Evolutionary conservation across 1,140 invertebrate genomes (phyloP).

Genomic region (Batillaria attramentaria): DNA sequence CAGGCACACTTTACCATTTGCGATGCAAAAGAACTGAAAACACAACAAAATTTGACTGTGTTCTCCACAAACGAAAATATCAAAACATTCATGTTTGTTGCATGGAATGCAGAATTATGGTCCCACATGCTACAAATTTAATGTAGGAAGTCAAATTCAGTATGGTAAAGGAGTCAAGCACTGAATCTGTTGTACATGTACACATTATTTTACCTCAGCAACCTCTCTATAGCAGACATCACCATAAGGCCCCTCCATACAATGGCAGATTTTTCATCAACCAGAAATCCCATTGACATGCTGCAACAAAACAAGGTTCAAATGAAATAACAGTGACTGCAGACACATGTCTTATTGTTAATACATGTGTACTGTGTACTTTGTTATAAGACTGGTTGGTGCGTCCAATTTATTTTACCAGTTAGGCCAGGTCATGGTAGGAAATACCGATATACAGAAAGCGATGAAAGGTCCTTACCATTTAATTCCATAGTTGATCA

Average conservation of each 20-base stretch:
- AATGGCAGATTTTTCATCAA: conserved; percentile 85
- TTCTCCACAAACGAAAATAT: too few species aligned
- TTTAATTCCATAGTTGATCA: conserved; percentile 92
- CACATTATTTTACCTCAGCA: conserved; percentile 75
- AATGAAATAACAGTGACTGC: too few species aligned
- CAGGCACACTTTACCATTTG: too few species aligned
- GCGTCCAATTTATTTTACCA: too few species aligned
- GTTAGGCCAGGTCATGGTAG: background rate
- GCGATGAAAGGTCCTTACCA: conserved; percentile 81
- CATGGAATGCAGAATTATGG: background rate
- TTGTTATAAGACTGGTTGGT: too few species aligned
- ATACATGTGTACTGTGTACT: too few species aligned
- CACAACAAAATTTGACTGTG: too few species aligned
- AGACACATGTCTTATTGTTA: too few species aligned
- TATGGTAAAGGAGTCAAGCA: background rate
- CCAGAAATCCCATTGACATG: conserved; percentile 97
- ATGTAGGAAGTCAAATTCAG: background rate
- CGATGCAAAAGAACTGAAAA: too few species aligned
- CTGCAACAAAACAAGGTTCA: too few species aligned
- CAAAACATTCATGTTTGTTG: too few species aligned
- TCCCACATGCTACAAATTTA: background rate
- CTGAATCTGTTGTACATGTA: background rate
- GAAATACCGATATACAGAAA: background rate
- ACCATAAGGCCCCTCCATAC: conserved; percentile 98
- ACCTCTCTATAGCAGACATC: conserved; percentile 90